These are phyloP conservation scores for Campopleginae sp. DNA, from an alignment of 2,888 invertebrate genomes.

Conservation along the genomic window DNA sequence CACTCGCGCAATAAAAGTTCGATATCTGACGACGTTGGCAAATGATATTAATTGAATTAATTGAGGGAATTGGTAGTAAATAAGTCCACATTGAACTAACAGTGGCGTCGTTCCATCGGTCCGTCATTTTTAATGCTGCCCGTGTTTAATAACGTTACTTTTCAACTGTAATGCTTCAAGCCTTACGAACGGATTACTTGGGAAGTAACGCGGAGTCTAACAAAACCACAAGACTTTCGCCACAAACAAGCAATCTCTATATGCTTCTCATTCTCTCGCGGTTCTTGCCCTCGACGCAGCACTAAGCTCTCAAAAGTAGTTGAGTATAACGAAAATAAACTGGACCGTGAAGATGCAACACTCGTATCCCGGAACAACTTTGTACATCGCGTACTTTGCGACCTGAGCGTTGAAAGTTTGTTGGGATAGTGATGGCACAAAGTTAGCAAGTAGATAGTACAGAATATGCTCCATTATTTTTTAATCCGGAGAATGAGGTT, in stretches of 20 bases:
- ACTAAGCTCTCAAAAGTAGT: conserved; percentile 42
- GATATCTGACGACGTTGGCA: too few species aligned
- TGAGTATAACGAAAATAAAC: conserved; percentile 35
- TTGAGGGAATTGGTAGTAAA: neutral
- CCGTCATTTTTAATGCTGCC: neutral
- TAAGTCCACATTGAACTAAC: neutral
- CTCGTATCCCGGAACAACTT: conserved; percentile 22
- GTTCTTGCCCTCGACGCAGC: neutral
- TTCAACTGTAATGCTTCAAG: conserved; percentile 1
- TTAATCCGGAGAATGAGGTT: neutral
- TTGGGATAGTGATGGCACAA: conserved; percentile 2
- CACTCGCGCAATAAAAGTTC: too few species aligned
- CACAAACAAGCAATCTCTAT: neutral
- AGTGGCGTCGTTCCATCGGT: neutral
- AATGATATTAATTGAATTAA: too few species aligned
- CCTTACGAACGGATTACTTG: conserved; percentile 1
- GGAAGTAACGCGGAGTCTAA: neutral
- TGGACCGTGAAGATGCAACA: conserved; percentile 41
- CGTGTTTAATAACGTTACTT: neutral
- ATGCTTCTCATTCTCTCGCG: conserved; percentile 1
- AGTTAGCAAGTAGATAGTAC: conserved; percentile 4
- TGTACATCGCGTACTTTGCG: conserved; percentile 10
- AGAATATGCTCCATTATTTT: conserved; percentile 2
- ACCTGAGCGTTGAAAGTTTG: neutral
- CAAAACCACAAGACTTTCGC: conserved; percentile 15